Conservation (phyloP, 2,888 invertebrate species). For the Cataglyphis cursor region DNA sequence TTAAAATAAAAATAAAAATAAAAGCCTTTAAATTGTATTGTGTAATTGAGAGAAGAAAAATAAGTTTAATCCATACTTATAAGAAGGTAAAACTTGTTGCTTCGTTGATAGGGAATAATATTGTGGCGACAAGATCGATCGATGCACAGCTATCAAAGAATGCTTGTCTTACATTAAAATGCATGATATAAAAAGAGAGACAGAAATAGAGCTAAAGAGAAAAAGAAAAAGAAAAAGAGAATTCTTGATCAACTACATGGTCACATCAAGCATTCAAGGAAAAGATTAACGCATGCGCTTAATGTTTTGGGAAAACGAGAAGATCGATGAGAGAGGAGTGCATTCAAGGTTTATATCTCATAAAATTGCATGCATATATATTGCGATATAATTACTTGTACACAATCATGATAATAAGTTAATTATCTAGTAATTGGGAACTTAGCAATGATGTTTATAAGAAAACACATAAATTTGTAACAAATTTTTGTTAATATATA, state of each 20-base stretch:
- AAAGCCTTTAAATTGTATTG: neutral
- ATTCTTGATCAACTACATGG: neutral
- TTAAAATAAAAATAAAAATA: conserved; percentile 16
- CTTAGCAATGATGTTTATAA: neutral
- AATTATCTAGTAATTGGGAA: neutral
- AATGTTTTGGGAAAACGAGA: conserved; percentile 20
- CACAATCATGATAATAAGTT: neutral
- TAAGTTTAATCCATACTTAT: conserved; percentile 18
- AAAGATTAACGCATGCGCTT: conserved; percentile 4
- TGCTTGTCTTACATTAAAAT: conserved; percentile 29
- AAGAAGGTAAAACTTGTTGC: conserved; percentile 47
- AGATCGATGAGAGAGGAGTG: conserved; percentile 19
- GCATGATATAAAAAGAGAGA: neutral
- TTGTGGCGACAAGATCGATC: conserved; percentile 29
- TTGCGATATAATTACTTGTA: neutral
- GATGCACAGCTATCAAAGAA: conserved; percentile 3
- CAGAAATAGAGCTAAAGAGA: neutral
- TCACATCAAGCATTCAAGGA: neutral
- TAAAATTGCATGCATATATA: neutral
- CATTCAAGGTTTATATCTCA: conserved; percentile 14
- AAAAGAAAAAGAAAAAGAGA: neutral
- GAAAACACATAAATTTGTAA: neutral
- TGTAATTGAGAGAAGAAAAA: neutral
- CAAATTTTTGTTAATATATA: neutral
- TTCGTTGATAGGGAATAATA: conserved; percentile 36